Conservation (phyloP, 2,113 vertebrate species). For the Nerophis lumbriciformis region DNA sequence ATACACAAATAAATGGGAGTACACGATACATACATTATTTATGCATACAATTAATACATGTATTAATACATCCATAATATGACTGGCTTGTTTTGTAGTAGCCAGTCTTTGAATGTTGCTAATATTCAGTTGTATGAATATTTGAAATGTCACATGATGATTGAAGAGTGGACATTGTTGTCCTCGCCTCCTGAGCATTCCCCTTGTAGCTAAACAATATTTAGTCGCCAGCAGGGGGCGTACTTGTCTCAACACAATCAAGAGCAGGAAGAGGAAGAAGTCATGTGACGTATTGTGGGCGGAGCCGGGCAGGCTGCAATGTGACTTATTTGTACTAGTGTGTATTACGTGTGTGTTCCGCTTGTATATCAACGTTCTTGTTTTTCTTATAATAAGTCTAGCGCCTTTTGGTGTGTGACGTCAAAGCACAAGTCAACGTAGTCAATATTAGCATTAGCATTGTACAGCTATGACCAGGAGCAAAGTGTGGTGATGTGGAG, state of each 20-base stretch:
- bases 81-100: too few species aligned
- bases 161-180: too few species aligned
- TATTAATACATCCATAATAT: too few species aligned
- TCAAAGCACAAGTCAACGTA: slow-evolving; percentile 70
- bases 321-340: slow-evolving; percentile 55
- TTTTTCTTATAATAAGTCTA: slow-evolving; percentile 56
- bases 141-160: too few species aligned
- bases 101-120: neutral
- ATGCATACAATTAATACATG: neutral
- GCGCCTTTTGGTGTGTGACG: slow-evolving; percentile 58
- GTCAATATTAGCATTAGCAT: slow-evolving; percentile 18
- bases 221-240: slow-evolving; percentile 45
- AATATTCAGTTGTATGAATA: neutral
- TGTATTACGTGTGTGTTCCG: slow-evolving; percentile 67
- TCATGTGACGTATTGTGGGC: slow-evolving; percentile 26
- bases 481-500: slow-evolving; percentile 67
- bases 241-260: slow-evolving; percentile 50
- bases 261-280: slow-evolving; percentile 35
- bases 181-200: slow-evolving; percentile 1
- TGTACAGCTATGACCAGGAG: slow-evolving; percentile 61
- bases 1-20: too few species aligned
- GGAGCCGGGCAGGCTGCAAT: slow-evolving; percentile 60
- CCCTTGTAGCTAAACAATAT: slow-evolving; percentile 56
- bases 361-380: slow-evolving; percentile 66
- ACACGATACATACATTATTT: neutral